Evolutionary conservation across 2,113 vertebrate genomes (phyloP), one percentile per base, ranked within the genome.

Genomic region (Pachyramphus minor): DNA sequence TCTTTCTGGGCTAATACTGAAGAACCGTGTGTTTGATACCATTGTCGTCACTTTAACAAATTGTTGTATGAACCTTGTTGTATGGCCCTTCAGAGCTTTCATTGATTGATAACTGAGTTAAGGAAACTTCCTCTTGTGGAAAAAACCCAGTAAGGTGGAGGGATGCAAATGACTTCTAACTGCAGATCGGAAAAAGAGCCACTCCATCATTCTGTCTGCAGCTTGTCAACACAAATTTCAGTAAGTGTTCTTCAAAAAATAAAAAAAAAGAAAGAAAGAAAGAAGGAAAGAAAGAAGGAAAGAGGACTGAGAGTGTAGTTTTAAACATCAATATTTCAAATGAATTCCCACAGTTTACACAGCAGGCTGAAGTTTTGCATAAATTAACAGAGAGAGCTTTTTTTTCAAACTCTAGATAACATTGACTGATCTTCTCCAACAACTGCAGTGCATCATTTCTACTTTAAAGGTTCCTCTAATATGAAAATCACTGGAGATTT

Each of bases 91-190:
- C 85, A 93, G 96, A 80, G 80, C 60, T 89, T 87, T 68, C 53
- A 53, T 44, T 97, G 96, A 97, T 92, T 92, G 93, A 97, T 96
- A 96, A 87, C 90, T 82, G 71, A 84, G 80, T 85, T 84, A 90
- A 93, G 84, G 80, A 94, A 94, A 87, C 80, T 93, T 95, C 82
- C 62, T n/a, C 95, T 83, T 75, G 72, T 81, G 39, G 74, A 33
- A 66, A 74, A 60, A 83, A 74, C 53, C 64, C 39, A 83, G 60
- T 58, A 75, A 87, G 74, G 53, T 79, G 72, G 79, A 95, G 41
- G 64, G 80, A 96, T 96, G 95, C 66, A 96, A 95, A 96, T 92
- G 76, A 89, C 69, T 95, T 92, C 62, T 81, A 95, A 93, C 84
- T 76, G 81, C 64, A 84, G 89, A 96, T 96, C 77, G 93, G 69